These are phyloP conservation scores for chimpanzee (Pan troglodytes) DNA, from an alignment of 2,113 vertebrate genomes.

Conservation along the genomic window NHGRI_mPanTro3-v2.1_pri NC_072403.2:128372501-128373000, in stretches of 20 bases:
- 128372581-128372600: background rate
- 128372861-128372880: background rate
- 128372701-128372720: too few relatives aligned
- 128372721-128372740: background rate
- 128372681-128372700: background rate
- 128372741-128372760: background rate
- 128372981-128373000: background rate
- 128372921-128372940: background rate
- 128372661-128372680: background rate
- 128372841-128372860: background rate
- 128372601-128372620: background rate
- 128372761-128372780: background rate
- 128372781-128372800: background rate
- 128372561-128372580: background rate
- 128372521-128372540: background rate
- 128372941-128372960: background rate
- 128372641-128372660: background rate
- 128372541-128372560: background rate
- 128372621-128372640: background rate
- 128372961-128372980: background rate
- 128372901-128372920: background rate
- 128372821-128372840: background rate
- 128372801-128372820: background rate
- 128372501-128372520: background rate
- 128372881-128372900: background rate